Base-by-base conservation (phyloP, 1,140 invertebrate genomes). In the Lepidurus apus region DNA sequence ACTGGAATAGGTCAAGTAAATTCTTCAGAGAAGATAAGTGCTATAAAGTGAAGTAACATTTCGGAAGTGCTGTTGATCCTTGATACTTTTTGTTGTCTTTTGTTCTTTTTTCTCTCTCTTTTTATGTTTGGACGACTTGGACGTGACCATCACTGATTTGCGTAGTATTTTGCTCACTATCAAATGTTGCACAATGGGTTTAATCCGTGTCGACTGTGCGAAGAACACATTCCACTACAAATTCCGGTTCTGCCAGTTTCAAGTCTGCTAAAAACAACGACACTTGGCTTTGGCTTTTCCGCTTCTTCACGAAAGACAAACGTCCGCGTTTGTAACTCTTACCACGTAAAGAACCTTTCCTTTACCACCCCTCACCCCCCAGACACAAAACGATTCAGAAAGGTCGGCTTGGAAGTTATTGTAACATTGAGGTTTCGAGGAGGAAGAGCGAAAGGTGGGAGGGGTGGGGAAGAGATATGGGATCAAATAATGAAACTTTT, bases 1-100 rank as follows among this genome's bases (percentile, higher is more conserved):
- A n/a, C 13, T 65, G 53, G 53, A 65, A 65, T 65, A 65, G 34
- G 21, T 65, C 53, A 65, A n/a, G 53, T 65, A 65, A 21, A n/a
- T 65, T 21, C 53, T 65, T 17, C 34, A 4, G 34, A 21, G 53
- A 65, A 65, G 53, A 13, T 4, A 65, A 65, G 53, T 65, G 53
- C 5, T 65, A 21, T n/a, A 65, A 65, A 21, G 21, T 65, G 17
- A 65, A 65, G 53, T 65, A 65, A 7, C 9, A 21, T 21, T 65
- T 13, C 53, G 53, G 53, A 65, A 65, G 53, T 65, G 53, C n/a
- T 21, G 21, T 65, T 65, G 17, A 21, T 65, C 34, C 34, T 34
- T 34, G 34, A 34, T 34, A 34, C 34, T 34, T 34, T 34, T 34
- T 34, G 34, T 34, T 34, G 34, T 34, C 34, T 34, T 34, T 34